A percentile compares a stretch with the other conserved stretches of the same genome.
Evolutionary conservation across 1,140 invertebrate species (phyloP).

Genomic region (Epicauta chinensis): DNA sequence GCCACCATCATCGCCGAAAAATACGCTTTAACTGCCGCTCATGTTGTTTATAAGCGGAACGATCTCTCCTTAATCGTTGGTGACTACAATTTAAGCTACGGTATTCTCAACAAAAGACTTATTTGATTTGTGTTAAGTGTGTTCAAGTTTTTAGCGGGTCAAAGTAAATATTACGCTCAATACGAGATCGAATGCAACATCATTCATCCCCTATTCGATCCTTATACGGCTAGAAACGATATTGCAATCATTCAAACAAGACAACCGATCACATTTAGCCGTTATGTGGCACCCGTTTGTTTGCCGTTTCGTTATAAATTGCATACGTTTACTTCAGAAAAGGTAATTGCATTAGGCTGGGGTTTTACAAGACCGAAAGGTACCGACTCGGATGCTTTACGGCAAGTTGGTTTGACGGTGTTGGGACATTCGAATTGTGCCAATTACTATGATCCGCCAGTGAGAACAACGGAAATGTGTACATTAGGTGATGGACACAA

Average conservation of each 20-base stretch:
- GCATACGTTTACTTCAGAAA: conserved; percentile 44
- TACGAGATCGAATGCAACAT: conserved; percentile 30
- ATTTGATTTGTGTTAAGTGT: too few relatives aligned
- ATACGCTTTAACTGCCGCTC: conserved; percentile 63
- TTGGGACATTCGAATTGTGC: conserved; percentile 47
- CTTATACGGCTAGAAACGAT: conserved; percentile 49
- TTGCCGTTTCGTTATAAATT: conserved; percentile 52
- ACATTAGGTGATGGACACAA: conserved; percentile 53
- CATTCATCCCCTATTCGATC: conserved; percentile 42
- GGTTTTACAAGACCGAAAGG: conserved; percentile 53
- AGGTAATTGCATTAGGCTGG: conserved; percentile 55
- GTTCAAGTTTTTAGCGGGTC: conserved; percentile 37
- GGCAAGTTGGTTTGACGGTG: conserved; percentile 54
- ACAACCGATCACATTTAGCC: conserved; percentile 46
- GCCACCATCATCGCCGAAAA: conserved; percentile 54
- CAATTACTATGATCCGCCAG: conserved; percentile 5
- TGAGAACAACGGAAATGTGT: conserved; percentile 54
- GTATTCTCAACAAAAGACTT: too few relatives aligned
- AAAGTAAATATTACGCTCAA: conserved; percentile 39
- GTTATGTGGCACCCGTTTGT: conserved; percentile 56
- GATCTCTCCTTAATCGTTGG: conserved; percentile 49
- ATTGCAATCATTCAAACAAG: conserved; percentile 53
- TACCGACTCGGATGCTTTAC: conserved; percentile 48
- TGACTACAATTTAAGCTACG: conserved; percentile 25
- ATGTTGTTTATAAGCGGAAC: conserved; percentile 47